Evolutionary conservation across 2,888 invertebrate species (phyloP).

Genomic region (Epistrophe grossulariae): DNA sequence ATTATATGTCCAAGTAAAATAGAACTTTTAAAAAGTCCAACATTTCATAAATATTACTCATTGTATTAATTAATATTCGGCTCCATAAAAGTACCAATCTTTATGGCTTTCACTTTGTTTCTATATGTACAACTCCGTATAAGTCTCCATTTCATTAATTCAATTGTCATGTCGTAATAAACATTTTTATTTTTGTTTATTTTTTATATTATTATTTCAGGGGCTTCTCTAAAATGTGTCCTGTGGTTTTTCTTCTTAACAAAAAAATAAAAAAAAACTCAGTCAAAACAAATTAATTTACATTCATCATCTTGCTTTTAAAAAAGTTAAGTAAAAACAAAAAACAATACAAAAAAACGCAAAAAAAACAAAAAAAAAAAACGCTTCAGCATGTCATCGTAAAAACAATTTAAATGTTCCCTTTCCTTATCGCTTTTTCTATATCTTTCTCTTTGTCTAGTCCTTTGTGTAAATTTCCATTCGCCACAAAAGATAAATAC

Average conservation of each 20-base stretch:
- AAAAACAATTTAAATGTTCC: constrained; percentile 46
- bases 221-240: constrained; percentile 10
- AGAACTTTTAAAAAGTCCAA: background rate
- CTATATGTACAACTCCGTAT: constrained; percentile 17
- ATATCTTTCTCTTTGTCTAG: background rate
- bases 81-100: background rate
- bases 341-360: background rate
- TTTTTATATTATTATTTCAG: background rate
- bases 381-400: constrained; percentile 51
- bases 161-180: constrained; percentile 37
- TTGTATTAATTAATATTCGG: constrained; percentile 5
- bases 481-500: constrained; percentile 41
- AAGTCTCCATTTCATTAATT: constrained; percentile 36
- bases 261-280: background rate
- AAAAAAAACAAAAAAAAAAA: constrained; percentile 23
- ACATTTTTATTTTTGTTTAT: constrained; percentile 9
- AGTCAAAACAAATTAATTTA: constrained; percentile 57
- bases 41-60: constrained; percentile 1
- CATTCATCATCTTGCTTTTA: constrained; percentile 57
- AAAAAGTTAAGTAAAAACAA: constrained; percentile 16
- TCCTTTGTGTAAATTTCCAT: constrained; percentile 9
- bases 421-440: background rate
- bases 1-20: background rate
- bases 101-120: constrained; percentile 7
- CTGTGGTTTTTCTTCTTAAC: background rate